Base-by-base conservation (phyloP, 2,888 invertebrate genomes). In the Glaucopsyche alexis region DNA sequence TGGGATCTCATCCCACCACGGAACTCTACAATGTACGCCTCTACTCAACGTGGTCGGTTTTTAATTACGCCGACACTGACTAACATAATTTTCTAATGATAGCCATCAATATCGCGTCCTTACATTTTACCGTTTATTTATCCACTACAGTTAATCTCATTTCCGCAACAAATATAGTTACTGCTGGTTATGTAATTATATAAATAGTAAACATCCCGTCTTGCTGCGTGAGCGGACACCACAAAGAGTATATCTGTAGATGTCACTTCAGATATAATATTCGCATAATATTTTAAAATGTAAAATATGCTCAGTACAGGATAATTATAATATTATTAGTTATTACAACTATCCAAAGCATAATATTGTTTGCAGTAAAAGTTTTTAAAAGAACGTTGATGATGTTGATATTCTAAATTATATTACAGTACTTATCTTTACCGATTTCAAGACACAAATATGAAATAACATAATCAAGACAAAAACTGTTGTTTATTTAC, bases 51-150 rank as follows among this genome's bases (percentile, higher is more conserved):
- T 13, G 5, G 55, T 55, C 0, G 11, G 29, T 72, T 78, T 81
- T 80, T 84, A 85, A 86, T 83, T 80, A 79, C 74, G 74, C 79
- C 55, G 9, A 65, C 79, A 85, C 84, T 82, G 85, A 87, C 85
- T 85, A 79, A 79, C 79, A 81, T 78, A 79, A 83, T 78, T 73
- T 71, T 71, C 47, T 88, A 88, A 88, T 87, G 81, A 84, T 81
- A 81, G 83, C 76, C 77, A 75, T 77, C 77, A 79, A 77, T 78
- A 76, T 75, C 73, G 76, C 78, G 78, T 79, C 81, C 79, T 78
- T 77, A 74, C 71, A 75, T 74, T 74, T 74, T 76, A 79, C 78
- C 77, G 79, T 77, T 60, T 79, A 75, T 79, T 75, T 77, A 75
- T 78, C 79, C 77, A 77, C 77, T 79, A 80, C 79, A 75, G 80